phyloP scores from a whole-genome alignment of 2,113 vertebrate species.

The Onychostruthus taczanowskii region DNA sequence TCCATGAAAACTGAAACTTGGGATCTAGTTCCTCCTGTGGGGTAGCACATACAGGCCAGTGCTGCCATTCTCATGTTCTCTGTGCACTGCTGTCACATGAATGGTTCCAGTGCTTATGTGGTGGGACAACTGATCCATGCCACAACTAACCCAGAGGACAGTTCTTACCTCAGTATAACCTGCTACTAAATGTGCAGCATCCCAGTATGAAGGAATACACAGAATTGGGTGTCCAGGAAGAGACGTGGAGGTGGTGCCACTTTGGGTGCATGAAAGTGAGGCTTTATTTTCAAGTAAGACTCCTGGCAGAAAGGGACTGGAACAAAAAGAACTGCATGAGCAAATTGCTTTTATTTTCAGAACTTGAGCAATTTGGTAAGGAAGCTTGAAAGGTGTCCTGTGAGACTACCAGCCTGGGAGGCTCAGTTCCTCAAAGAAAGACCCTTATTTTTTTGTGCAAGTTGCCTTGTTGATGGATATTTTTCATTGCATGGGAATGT shows the following conservation, averaged over 20 bases:
- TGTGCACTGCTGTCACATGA: neutral
- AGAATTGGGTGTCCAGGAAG: neutral
- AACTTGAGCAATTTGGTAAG: neutral
- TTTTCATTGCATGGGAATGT: neutral
- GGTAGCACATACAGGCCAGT: neutral
- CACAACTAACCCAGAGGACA: neutral
- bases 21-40: neutral
- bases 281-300: neutral
- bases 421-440: neutral
- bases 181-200: neutral
- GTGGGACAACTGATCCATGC: neutral
- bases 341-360: neutral
- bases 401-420: neutral
- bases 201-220: neutral
- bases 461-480: neutral
- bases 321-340: neutral
- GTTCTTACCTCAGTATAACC: neutral
- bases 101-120: accelerated
- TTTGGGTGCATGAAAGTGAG: neutral
- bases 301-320: neutral
- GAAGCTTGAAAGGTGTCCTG: neutral
- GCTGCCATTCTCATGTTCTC: neutral
- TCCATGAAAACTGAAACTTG: neutral
- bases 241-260: neutral
- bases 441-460: neutral